Evolutionary conservation across 2,888 invertebrate species (phyloP).

Genomic region (Villa cingulata): DNA sequence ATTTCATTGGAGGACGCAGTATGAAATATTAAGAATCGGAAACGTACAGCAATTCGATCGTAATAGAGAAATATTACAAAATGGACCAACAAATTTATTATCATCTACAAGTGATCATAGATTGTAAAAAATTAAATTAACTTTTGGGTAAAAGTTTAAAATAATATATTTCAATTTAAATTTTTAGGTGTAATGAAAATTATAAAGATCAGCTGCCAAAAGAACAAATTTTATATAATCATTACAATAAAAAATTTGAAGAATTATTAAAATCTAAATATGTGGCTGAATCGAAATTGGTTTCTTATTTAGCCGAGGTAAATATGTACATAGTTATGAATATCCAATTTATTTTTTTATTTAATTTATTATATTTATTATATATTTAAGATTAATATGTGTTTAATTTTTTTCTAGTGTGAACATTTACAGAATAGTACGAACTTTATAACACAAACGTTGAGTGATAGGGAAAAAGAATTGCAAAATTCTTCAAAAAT

Average conservation of each 20-base stretch:
- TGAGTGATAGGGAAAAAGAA: slow-evolving; percentile 40
- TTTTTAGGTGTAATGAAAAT: slow-evolving; percentile 6
- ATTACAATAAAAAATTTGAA: slow-evolving; percentile 32
- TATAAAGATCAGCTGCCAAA: slow-evolving; percentile 16
- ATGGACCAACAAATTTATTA: slow-evolving; percentile 10
- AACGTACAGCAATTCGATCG: slow-evolving; percentile 13
- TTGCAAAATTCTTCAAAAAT: slow-evolving; percentile 37
- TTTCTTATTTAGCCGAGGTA: slow-evolving; percentile 34
- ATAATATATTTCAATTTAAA: background rate
- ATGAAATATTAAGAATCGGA: slow-evolving; percentile 50
- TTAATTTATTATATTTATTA: too few species aligned
- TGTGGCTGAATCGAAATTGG: slow-evolving; percentile 29
- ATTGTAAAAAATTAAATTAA: slow-evolving; percentile 1
- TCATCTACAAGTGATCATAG: slow-evolving; percentile 10
- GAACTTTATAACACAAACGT: slow-evolving; percentile 38
- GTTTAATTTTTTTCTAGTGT: slow-evolving; percentile 17
- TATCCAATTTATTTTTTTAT: too few species aligned
- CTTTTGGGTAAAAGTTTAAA: too few species aligned
- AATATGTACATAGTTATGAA: too few species aligned
- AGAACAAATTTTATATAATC: slow-evolving; percentile 31
- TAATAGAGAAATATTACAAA: slow-evolving; percentile 9
- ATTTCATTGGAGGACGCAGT: slow-evolving; percentile 60
- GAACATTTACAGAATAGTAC: slow-evolving; percentile 37
- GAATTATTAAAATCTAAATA: slow-evolving; percentile 30
- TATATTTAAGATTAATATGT: too few species aligned